These are phyloP conservation scores for Poeciliopsis infans DNA, from an alignment of 2,797 vertebrate genomes.

Conservation along the genomic window DNA sequence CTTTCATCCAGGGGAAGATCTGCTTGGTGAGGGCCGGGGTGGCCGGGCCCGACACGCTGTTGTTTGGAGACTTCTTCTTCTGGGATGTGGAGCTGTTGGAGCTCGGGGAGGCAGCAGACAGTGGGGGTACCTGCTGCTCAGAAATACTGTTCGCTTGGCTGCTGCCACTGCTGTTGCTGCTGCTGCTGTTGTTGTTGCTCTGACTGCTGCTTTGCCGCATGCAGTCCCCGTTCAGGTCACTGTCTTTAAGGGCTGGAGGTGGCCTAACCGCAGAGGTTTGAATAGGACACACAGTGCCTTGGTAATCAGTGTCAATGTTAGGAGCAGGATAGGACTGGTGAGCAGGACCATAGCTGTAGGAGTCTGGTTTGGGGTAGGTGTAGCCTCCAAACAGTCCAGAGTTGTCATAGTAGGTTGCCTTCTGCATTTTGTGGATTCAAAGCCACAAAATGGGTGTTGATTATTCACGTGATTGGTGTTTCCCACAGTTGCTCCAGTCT, in stretches of 20 bases:
- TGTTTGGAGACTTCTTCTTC: slow-evolving; percentile 89
- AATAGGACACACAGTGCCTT: slow-evolving; percentile 92
- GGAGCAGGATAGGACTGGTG: slow-evolving; percentile 91
- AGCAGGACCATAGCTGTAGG: slow-evolving; percentile 88
- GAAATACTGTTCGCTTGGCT: slow-evolving; percentile 81
- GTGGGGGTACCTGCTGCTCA: slow-evolving; percentile 88
- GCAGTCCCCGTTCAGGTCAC: slow-evolving; percentile 92
- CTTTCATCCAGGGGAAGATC: slow-evolving; percentile 99
- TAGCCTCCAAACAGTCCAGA: slow-evolving; percentile 97
- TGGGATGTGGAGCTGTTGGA: slow-evolving; percentile 86
- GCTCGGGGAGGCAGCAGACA: slow-evolving; percentile 88
- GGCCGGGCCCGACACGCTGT: slow-evolving; percentile 79
- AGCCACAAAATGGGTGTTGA: slow-evolving; percentile 87
- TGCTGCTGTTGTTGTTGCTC: slow-evolving; percentile 66
- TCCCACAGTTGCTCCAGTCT: slow-evolving; percentile 78
- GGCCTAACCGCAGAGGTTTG: slow-evolving; percentile 87
- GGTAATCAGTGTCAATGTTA: slow-evolving; percentile 91
- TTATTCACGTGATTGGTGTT: slow-evolving; percentile 85
- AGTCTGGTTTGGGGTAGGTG: slow-evolving; percentile 93
- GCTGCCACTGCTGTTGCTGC: slow-evolving; percentile 84
- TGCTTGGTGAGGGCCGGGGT: slow-evolving; percentile 92
- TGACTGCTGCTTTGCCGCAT: slow-evolving; percentile 87
- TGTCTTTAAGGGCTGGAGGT: slow-evolving; percentile 86
- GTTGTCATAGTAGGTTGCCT: slow-evolving; percentile 98
- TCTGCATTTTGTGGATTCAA: slow-evolving; percentile 94